Conservation (phyloP, 2,113 vertebrate species). For the Orycteropus afer region DNA sequence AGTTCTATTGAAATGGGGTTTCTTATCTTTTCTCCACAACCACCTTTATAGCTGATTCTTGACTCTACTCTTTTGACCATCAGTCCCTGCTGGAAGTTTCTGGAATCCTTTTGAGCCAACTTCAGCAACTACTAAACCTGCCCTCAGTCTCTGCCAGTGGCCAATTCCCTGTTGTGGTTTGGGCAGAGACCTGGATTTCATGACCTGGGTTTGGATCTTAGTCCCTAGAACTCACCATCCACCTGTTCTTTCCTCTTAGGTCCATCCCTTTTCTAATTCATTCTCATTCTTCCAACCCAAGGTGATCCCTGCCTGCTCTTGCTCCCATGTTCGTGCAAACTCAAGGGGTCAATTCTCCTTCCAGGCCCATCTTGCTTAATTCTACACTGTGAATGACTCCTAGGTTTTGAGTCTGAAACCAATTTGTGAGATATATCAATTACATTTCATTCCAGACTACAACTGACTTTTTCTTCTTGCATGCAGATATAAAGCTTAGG, state of each 20-base stretch:
- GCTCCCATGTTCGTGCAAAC: not conserved
- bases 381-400: not conserved
- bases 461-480: not conserved
- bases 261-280: not conserved
- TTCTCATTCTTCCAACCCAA: not conserved
- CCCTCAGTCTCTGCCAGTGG: not conserved
- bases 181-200: not conserved
- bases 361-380: not conserved
- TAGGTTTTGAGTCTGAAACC: not conserved
- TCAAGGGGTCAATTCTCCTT: not conserved
- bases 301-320: not conserved
- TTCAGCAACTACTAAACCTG: not conserved
- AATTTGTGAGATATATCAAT: not conserved
- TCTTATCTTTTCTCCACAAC: not conserved
- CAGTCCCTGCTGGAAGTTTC: not conserved
- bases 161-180: not conserved
- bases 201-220: constrained; percentile 18
- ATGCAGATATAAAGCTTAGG: not conserved
- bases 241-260: not conserved
- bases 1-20: not conserved
- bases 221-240: not conserved
- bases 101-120: constrained; percentile 27
- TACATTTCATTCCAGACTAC: not conserved
- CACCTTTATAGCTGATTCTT: not conserved
- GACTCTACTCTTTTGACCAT: not conserved